These are phyloP conservation scores for Acanthurus leucopareius DNA, from an alignment of 2,797 vertebrate genomes.

Conservation along the genomic window DNA sequence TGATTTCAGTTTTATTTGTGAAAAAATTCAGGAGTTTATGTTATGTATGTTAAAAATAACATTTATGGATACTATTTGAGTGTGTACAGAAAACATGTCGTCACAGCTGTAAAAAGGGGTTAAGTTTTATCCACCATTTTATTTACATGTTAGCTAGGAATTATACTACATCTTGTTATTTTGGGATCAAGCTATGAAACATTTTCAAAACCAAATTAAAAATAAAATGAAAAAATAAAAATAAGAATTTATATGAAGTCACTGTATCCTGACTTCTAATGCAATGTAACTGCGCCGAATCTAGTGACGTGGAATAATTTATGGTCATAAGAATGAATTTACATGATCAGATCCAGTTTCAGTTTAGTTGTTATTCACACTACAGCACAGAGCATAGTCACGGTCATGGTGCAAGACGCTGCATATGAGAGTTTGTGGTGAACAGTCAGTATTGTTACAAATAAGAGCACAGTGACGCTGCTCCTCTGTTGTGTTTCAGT, in stretches of 20 bases:
- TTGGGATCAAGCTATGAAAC: too few species aligned
- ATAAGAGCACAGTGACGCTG: neutral
- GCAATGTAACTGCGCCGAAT: neutral
- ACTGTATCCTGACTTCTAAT: neutral
- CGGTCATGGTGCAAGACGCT: neutral
- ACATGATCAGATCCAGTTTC: conserved; percentile 11
- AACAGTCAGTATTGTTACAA: neutral
- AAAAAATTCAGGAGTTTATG: neutral
- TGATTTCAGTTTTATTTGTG: neutral
- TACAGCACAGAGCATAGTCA: neutral
- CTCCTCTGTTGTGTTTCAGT: neutral
- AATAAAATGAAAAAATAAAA: too few species aligned
- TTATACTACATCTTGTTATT: too few species aligned
- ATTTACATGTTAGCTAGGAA: too few species aligned
- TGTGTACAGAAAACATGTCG: neutral
- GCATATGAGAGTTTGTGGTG: neutral
- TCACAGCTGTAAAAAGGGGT: neutral
- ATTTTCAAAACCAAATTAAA: too few species aligned
- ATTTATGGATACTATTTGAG: neutral
- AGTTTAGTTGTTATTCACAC: conserved; percentile 24
- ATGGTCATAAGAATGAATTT: neutral
- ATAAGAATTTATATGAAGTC: neutral
- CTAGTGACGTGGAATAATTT: neutral
- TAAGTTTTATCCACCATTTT: too few species aligned
- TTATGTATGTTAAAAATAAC: neutral